These are phyloP conservation scores for Acrocephalus kingi DNA, from an alignment of 2,113 vertebrate species.

Conservation along the genomic window DNA sequence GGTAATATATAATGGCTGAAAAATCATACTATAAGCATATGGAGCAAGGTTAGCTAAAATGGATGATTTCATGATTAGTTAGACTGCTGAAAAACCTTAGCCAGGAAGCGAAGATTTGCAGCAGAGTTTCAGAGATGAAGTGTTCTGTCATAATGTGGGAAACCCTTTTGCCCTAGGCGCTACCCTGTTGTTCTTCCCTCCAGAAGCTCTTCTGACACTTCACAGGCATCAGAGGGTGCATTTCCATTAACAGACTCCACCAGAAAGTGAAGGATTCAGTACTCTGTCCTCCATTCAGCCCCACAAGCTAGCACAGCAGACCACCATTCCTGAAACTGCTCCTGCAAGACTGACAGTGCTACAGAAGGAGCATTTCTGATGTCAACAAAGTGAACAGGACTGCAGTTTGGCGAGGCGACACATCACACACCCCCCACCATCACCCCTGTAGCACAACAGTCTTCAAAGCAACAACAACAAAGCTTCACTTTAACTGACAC, in stretches of 20 bases:
- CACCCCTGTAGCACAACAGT: neutral
- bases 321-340: accelerated
- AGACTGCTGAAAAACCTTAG: neutral
- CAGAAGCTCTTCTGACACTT: neutral
- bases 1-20: neutral
- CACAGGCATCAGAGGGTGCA: neutral
- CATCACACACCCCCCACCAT: neutral
- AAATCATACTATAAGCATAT: neutral
- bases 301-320: neutral
- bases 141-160: accelerated
- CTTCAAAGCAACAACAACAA: neutral
- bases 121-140: neutral
- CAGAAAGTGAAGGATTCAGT: neutral
- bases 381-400: neutral
- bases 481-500: neutral
- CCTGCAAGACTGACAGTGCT: accelerated
- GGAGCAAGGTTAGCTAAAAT: neutral
- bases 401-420: neutral
- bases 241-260: neutral
- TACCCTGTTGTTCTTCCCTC: neutral
- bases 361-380: neutral
- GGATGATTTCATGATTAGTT: neutral
- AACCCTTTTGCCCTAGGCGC: neutral
- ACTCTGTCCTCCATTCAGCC: neutral
- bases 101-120: neutral